Evolutionary conservation across 2,888 invertebrate species (phyloP), one percentile per base, ranked within the genome.

Genomic region (Chrysina gloriosa): DNA sequence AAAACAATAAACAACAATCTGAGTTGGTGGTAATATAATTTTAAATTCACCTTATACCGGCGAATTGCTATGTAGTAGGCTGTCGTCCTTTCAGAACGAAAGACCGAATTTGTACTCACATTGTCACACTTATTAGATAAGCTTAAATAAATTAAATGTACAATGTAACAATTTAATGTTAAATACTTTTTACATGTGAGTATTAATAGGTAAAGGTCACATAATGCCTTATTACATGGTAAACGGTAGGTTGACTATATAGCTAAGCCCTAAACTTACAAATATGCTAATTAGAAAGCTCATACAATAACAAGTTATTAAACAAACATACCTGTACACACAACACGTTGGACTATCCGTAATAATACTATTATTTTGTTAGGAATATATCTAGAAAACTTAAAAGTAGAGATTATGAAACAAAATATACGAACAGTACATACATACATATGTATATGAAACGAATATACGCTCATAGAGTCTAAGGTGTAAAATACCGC

Each of bases 211-310:
- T 80, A 80, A 74, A 79, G 79, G 79, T 80, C 80, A 79, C 73
- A 74, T 81, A 81, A 81, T 80, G 81, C 81, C 81, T 82, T 82
- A 77, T 74, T 75, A 78, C 74, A 76, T 81, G 81, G 82, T 82
- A 81, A 81, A 81, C 80, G 78, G 80, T 75, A 78, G 81, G 79
- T 78, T 75, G 74, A 75, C 75, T 78, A 77, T 63, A 52, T 61
- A 70, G 72, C 76, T 79, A 78, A 75, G 74, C 75, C 70, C 77
- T 77, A 78, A 69, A 69, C 70, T 70, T 67, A 72, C 31, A 19
- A 69, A 71, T 70, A 75, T 69, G 68, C 58, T 71, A 72, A 67
- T 19, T 25, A 29, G 54, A 67, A 66, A 71, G 68, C 52, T 65
- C 36, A 56, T 64, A 63, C 45, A 56, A 56, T 31, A 56, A 66